phyloP scores from a whole-genome alignment of 1,140 invertebrate species.

The Bombus confusus region DNA sequence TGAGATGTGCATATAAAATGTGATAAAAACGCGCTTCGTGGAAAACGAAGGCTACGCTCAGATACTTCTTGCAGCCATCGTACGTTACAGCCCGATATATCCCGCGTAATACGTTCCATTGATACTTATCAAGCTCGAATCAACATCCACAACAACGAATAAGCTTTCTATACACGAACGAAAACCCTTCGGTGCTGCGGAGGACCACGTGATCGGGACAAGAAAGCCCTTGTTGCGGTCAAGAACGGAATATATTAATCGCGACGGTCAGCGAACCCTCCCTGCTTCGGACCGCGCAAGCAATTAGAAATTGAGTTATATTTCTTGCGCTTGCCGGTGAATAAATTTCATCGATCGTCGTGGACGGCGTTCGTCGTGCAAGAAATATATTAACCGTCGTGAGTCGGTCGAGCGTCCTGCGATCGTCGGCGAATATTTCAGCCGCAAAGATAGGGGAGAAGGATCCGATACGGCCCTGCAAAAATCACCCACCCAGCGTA shows the following conservation, averaged over 20 bases:
- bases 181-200: neutral
- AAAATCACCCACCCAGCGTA: conserved; percentile 63
- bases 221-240: neutral
- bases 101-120: neutral
- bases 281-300: neutral
- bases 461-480: conserved; percentile 62
- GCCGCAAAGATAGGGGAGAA: neutral
- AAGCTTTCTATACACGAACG: conserved; percentile 1
- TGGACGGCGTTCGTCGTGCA: neutral
- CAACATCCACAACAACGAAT: neutral
- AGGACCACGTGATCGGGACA: neutral
- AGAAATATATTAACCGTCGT: neutral
- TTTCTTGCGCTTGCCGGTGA: conserved; percentile 22
- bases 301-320: conserved; percentile 43
- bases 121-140: neutral
- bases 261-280: conserved; percentile 11
- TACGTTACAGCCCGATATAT: neutral
- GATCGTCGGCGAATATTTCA: neutral
- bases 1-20: too few relatives aligned
- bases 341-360: conserved; percentile 17
- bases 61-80: too few relatives aligned
- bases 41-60: too few relatives aligned
- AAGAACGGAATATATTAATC: conserved; percentile 11
- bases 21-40: too few relatives aligned
- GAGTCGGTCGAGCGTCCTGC: neutral